These are phyloP conservation scores for Urophycis tenuis DNA, from an alignment of 2,797 vertebrate species.

Conservation along the genomic window DNA sequence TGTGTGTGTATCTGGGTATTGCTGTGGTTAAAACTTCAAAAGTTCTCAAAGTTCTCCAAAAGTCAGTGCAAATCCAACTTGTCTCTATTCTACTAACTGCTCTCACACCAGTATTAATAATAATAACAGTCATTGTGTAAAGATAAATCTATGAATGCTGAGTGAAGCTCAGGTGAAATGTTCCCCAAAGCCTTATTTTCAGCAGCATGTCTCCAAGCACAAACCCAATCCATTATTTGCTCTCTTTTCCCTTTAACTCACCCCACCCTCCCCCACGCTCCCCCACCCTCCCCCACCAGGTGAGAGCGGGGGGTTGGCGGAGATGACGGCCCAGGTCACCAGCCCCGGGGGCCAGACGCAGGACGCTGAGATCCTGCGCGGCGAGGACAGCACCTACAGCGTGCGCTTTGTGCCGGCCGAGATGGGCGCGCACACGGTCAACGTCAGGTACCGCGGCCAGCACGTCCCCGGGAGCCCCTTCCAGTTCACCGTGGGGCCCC, in stretches of 20 bases:
- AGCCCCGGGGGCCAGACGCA: constrained; percentile 85
- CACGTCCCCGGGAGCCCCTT: constrained; percentile 97
- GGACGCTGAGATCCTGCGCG: constrained; percentile 86
- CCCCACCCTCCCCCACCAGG: constrained; percentile 49
- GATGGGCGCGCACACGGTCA: constrained; percentile 91
- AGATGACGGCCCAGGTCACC: constrained; percentile 92
- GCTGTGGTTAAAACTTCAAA: background rate
- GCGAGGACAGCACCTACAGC: constrained; percentile 88
- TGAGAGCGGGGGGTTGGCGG: constrained; percentile 74
- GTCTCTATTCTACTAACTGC: background rate
- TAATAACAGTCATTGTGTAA: too few relatives aligned
- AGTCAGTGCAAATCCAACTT: too few relatives aligned
- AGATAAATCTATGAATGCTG: too few relatives aligned
- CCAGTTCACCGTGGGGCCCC: constrained; percentile 93
- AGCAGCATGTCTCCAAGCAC: background rate
- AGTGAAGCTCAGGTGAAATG: too few relatives aligned
- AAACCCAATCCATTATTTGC: background rate
- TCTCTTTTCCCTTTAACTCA: background rate
- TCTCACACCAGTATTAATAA: too few relatives aligned
- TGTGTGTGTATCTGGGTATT: too few relatives aligned
- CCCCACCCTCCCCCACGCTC: too few relatives aligned
- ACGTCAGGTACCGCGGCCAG: constrained; percentile 91
- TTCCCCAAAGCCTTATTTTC: background rate
- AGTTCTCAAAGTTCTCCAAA: background rate
- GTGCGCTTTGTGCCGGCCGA: constrained; percentile 96